These are phyloP conservation scores for Pandemis cinnamomeana DNA, from an alignment of 2,888 invertebrate genomes.

Conservation along the genomic window DNA sequence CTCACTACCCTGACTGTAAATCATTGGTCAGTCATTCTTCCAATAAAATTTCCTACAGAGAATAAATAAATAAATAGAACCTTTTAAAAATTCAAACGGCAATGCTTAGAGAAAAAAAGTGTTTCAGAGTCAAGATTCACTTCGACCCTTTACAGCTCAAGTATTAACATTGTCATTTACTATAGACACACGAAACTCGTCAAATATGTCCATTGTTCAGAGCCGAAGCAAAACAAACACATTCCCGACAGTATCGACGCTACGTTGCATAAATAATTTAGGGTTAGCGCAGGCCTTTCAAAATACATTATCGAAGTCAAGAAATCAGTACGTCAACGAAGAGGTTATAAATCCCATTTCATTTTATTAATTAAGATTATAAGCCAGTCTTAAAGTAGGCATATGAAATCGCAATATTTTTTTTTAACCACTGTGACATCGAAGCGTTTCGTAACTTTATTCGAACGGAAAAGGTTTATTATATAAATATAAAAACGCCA, in stretches of 20 bases:
- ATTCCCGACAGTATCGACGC: conserved; percentile 27
- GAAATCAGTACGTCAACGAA: no score
- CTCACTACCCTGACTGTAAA: no score
- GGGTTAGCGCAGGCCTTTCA: neutral
- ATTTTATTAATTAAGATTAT: no score
- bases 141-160: neutral
- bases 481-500: neutral
- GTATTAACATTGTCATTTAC: conserved; percentile 11
- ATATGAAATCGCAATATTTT: neutral
- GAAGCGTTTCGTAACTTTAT: neutral
- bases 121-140: neutral
- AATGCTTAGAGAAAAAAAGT: neutral
- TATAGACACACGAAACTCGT: conserved; percentile 29
- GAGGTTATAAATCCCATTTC: no score
- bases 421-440: neutral
- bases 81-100: conserved; percentile 16
- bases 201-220: conserved; percentile 38
- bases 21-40: no score
- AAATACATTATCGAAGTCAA: no score
- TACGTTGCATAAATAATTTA: conserved; percentile 32
- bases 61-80: no score
- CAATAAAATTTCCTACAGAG: no score
- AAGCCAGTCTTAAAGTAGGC: no score
- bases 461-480: neutral
- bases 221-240: conserved; percentile 34